These are phyloP conservation scores for Nineta flava DNA, from an alignment of 2,888 invertebrate species.

Conservation along the genomic window DNA sequence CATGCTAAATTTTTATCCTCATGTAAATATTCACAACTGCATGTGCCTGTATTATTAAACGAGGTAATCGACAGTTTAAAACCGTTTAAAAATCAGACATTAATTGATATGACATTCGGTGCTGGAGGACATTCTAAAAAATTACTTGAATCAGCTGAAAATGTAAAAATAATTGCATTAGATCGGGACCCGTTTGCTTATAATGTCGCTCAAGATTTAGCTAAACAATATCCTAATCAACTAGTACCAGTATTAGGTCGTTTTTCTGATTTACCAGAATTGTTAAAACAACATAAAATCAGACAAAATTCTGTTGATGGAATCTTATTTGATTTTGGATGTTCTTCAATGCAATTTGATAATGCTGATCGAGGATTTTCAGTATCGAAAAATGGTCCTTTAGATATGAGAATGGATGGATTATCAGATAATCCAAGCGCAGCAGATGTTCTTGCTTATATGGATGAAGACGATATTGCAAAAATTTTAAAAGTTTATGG, in stretches of 20 bases:
- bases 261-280: conserved; percentile 69
- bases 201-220: conserved; percentile 46
- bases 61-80: conserved; percentile 54
- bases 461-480: conserved; percentile 61
- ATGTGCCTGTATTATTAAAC: conserved; percentile 59
- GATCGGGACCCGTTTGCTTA: conserved; percentile 79
- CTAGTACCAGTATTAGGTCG: conserved; percentile 68
- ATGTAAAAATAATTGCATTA: conserved; percentile 57
- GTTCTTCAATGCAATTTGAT: conserved; percentile 92
- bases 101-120: conserved; percentile 93
- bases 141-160: conserved; percentile 48
- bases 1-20: background rate
- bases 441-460: conserved; percentile 67
- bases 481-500: conserved; percentile 84
- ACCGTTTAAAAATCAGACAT: conserved; percentile 41
- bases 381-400: conserved; percentile 64
- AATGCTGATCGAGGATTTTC: conserved; percentile 70
- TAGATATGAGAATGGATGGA: conserved; percentile 95
- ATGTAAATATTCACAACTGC: conserved; percentile 19
- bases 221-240: conserved; percentile 47
- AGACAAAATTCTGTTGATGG: conserved; percentile 59
- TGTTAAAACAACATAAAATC: conserved; percentile 44
- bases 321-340: conserved; percentile 83
- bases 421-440: conserved; percentile 63
- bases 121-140: conserved; percentile 76